phyloP scores from a whole-genome alignment of 2,797 vertebrate genomes.

The Borostomias antarcticus region DNA sequence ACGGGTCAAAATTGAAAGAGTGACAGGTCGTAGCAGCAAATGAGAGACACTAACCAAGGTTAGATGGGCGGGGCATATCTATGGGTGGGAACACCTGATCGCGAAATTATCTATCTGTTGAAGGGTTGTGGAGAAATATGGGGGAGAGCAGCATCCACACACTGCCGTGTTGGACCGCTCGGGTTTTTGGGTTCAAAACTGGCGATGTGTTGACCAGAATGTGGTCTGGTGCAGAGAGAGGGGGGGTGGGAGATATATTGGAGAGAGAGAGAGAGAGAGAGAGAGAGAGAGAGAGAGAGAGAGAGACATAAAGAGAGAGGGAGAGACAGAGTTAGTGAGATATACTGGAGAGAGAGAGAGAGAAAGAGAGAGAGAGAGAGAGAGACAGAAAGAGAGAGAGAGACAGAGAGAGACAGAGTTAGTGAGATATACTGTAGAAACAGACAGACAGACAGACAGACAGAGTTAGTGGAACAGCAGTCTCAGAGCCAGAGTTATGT shows the following conservation, averaged over 20 bases:
- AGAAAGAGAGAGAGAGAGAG: neutral
- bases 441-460: neutral
- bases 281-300: neutral
- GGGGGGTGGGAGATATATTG: neutral
- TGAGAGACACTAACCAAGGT: too few relatives aligned
- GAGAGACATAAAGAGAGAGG: too few relatives aligned
- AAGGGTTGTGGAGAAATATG: neutral
- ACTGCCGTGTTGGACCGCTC: neutral
- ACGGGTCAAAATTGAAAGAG: too few relatives aligned
- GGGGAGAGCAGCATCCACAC: neutral
- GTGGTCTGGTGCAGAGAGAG: slow-evolving; percentile 10
- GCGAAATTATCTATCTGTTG: too few relatives aligned
- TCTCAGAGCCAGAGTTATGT: too few relatives aligned
- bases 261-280: neutral
- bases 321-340: slow-evolving; percentile 8
- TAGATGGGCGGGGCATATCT: too few relatives aligned
- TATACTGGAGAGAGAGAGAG: slow-evolving; percentile 16
- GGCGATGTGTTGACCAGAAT: neutral
- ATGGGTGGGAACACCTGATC: too few relatives aligned
- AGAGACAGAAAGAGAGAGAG: too few relatives aligned
- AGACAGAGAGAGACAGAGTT: slow-evolving; percentile 26
- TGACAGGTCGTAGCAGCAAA: too few relatives aligned
- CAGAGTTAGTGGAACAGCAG: too few relatives aligned
- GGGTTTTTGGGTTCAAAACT: neutral
- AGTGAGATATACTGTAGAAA: neutral